phyloP scores from a whole-genome alignment of 1,140 invertebrate genomes.

The Brachystomella parvula region DNA sequence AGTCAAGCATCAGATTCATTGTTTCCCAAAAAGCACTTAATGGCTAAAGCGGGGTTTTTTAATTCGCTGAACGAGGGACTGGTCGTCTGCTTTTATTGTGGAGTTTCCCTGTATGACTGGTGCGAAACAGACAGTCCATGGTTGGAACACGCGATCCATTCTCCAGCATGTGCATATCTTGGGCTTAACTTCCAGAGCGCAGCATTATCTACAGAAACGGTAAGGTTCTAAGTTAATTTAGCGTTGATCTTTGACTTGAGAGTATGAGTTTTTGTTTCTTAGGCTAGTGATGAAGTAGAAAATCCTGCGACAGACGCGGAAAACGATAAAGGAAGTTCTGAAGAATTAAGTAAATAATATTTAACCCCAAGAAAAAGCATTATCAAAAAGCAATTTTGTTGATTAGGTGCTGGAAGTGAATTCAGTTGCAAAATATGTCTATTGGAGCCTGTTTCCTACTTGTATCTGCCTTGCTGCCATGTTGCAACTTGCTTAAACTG shows the following conservation, averaged over 20 bases:
- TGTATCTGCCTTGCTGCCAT: slow-evolving; percentile 8
- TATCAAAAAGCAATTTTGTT: background rate
- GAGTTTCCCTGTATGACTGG: background rate
- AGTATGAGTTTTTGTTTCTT: background rate
- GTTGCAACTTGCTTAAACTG: background rate
- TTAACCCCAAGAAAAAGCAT: too few relatives aligned
- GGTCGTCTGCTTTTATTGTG: slow-evolving; percentile 5
- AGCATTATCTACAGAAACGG: background rate
- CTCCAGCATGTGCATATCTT: background rate
- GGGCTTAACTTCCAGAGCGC: background rate
- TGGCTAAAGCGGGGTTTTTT: slow-evolving; percentile 9
- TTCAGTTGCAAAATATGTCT: background rate
- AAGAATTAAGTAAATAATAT: too few relatives aligned
- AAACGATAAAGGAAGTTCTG: background rate
- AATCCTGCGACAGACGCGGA: background rate
- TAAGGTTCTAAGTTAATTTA: background rate
- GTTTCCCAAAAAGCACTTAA: background rate
- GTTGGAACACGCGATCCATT: background rate
- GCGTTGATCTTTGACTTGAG: background rate
- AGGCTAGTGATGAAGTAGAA: background rate
- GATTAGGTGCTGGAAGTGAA: background rate
- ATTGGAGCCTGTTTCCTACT: background rate
- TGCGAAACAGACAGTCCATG: background rate
- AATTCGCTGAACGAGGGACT: background rate
- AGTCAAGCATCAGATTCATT: too few relatives aligned